A percentile compares a stretch with the other conserved stretches of the same genome.
Evolutionary conservation across 2,113 vertebrate genomes (phyloP).

Genomic region (Chlorodrepanis virens): DNA sequence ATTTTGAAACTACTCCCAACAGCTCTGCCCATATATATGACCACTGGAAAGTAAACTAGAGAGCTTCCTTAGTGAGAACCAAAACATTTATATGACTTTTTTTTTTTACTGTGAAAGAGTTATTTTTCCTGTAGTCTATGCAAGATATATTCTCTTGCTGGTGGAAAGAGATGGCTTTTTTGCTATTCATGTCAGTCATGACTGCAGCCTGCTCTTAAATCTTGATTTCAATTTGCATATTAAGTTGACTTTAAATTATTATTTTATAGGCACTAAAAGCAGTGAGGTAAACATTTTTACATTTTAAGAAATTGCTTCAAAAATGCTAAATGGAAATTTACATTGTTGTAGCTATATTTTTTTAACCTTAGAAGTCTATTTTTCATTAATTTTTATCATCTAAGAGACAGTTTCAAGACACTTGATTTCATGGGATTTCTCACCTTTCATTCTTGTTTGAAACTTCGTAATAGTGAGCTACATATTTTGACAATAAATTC

Average conservation of each 20-base stretch:
- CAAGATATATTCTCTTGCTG: not conserved
- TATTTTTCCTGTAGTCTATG: not conserved
- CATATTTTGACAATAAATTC: conserved; percentile 20
- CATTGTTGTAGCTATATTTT: not conserved
- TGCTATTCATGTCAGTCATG: not conserved
- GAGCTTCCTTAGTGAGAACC: not conserved
- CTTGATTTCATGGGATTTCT: not conserved
- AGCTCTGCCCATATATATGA: not conserved
- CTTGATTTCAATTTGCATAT: not conserved
- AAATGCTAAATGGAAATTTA: not conserved
- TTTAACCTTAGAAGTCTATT: not conserved
- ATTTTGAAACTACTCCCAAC: not conserved
- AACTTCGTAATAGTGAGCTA: not conserved
- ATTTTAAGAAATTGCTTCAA: not conserved
- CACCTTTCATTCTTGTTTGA: not conserved
- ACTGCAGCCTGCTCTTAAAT: not conserved
- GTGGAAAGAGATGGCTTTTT: not conserved
- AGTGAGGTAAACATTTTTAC: not conserved
- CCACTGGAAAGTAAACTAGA: not conserved
- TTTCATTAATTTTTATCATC: not conserved
- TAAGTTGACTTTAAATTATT: not conserved
- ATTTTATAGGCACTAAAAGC: not conserved
- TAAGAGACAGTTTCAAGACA: not conserved
- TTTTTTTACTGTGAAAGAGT: not conserved
- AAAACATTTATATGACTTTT: fast-evolving